Evolutionary conservation across 2,888 invertebrate genomes (phyloP).

Genomic region (Andrena marginata): DNA sequence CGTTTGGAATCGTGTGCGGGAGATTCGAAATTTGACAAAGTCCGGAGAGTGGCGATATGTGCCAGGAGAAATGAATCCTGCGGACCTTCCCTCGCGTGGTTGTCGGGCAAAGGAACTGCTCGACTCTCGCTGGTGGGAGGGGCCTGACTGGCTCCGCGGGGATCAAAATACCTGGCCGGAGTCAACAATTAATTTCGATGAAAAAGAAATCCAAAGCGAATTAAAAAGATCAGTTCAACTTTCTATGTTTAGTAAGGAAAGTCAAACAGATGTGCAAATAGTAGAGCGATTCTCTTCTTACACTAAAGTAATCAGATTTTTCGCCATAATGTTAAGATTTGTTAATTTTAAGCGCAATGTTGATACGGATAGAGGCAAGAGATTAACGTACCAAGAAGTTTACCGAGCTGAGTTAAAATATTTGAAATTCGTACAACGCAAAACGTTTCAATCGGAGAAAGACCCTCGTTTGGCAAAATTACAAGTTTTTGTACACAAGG

Average conservation of each 20-base stretch:
- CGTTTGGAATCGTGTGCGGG: conserved; percentile 51
- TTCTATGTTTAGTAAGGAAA: not conserved
- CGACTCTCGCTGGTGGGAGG: conserved; percentile 30
- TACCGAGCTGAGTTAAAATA: too few species aligned
- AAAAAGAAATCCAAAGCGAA: not conserved
- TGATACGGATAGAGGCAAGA: too few species aligned
- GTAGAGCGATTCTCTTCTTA: not conserved
- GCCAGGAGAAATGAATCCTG: conserved; percentile 76
- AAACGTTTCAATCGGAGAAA: not conserved
- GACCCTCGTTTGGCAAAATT: not conserved
- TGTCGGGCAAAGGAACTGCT: too few species aligned
- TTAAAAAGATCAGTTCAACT: not conserved
- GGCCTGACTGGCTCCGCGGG: not conserved
- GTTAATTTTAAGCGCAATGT: not conserved
- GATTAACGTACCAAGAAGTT: too few species aligned
- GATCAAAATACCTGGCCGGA: conserved; percentile 17
- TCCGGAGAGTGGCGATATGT: conserved; percentile 69
- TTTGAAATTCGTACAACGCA: not conserved
- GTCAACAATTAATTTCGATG: not conserved
- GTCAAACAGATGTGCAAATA: not conserved
- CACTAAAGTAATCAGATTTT: not conserved
- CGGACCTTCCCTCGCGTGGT: conserved; percentile 74
- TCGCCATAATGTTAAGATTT: conserved; percentile 3
- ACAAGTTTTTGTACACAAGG: too few species aligned
- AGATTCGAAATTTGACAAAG: conserved; percentile 65